Evolutionary conservation across 2,888 invertebrate species (phyloP).

Genomic region (Pseudococcus longispinus): DNA sequence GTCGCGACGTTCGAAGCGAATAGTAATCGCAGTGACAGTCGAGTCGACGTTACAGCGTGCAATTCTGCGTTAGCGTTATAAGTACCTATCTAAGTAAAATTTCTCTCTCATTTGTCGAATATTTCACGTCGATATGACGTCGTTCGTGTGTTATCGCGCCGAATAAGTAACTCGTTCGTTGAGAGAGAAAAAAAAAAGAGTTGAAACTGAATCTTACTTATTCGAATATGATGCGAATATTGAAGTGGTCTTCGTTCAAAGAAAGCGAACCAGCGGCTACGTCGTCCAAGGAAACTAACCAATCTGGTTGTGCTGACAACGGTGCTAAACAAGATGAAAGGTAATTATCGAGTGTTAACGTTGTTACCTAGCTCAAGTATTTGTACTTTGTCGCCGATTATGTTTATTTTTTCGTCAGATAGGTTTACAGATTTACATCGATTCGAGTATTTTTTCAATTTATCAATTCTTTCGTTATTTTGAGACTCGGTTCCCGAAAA

Average conservation of each 20-base stretch:
- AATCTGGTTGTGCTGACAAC: background rate
- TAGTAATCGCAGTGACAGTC: slow-evolving; percentile 7
- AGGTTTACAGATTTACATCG: too few species aligned
- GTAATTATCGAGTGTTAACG: background rate
- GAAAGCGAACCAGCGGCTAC: slow-evolving; percentile 42
- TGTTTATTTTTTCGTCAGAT: background rate
- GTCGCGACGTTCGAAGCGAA: background rate
- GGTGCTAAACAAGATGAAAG: slow-evolving; percentile 46
- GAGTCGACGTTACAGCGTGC: background rate
- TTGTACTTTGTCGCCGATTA: background rate
- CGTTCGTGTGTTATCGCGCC: background rate
- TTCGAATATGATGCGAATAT: slow-evolving; percentile 46
- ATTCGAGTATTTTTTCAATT: background rate
- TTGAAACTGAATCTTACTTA: background rate
- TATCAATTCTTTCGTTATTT: background rate
- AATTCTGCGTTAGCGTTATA: background rate
- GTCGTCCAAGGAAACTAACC: slow-evolving; percentile 28
- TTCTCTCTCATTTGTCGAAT: background rate
- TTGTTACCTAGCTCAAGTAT: background rate
- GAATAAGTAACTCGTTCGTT: background rate
- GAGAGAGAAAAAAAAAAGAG: background rate
- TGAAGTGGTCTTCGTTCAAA: slow-evolving; percentile 50
- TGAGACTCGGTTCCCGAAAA: too few species aligned
- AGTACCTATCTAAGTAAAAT: background rate
- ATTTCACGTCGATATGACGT: background rate